Evolutionary conservation across 2,888 invertebrate species (phyloP).

Genomic region (Oxycera nigricornis): DNA sequence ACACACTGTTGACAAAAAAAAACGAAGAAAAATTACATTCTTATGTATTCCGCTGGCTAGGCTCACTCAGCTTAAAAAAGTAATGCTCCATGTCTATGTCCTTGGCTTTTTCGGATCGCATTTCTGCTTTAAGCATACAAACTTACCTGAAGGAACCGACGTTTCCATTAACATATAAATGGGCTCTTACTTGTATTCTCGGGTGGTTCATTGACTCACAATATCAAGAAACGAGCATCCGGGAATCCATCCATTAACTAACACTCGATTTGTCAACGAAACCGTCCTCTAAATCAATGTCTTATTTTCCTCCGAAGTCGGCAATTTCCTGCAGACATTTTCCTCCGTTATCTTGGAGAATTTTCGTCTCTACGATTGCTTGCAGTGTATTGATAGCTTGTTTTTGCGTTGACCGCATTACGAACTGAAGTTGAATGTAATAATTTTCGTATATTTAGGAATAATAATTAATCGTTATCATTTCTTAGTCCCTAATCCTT

Average conservation of each 20-base stretch:
- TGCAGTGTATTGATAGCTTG: background rate
- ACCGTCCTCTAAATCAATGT: slow-evolving; percentile 52
- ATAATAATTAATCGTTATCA: too few relatives aligned
- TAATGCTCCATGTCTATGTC: background rate
- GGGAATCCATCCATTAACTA: slow-evolving; percentile 42
- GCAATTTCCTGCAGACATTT: slow-evolving; percentile 41
- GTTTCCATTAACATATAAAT: slow-evolving; percentile 36
- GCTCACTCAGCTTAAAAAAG: background rate
- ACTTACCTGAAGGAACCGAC: background rate
- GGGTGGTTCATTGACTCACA: slow-evolving; percentile 32
- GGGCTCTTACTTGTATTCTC: slow-evolving; percentile 4
- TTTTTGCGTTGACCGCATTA: too few relatives aligned
- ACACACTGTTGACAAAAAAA: background rate
- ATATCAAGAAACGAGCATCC: slow-evolving; percentile 30
- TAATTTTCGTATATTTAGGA: too few relatives aligned
- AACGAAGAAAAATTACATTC: slow-evolving; percentile 25
- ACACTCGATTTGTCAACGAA: slow-evolving; percentile 52
- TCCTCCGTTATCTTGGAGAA: background rate
- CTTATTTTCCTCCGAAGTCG: slow-evolving; percentile 46
- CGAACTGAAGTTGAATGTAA: too few relatives aligned
- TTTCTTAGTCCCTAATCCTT: too few relatives aligned
- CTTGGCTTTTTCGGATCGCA: background rate
- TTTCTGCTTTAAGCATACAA: background rate
- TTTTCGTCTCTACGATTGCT: background rate
- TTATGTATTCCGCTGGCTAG: background rate